Conservation (phyloP, 2,113 vertebrate species). For the Ptychochromis oligacanthus region DNA sequence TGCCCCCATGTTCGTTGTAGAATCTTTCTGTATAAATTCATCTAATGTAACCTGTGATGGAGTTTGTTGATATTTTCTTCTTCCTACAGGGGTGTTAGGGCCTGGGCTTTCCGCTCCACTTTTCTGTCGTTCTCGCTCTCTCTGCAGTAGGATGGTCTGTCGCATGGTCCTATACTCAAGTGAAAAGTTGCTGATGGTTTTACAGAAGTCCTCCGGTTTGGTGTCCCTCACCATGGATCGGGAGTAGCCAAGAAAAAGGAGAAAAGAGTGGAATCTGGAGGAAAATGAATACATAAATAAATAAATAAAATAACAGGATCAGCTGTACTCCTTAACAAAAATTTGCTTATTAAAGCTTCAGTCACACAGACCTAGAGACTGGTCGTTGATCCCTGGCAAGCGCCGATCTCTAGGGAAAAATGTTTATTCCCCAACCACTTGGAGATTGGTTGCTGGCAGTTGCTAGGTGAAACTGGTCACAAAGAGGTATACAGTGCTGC, state of each 20-base stretch:
- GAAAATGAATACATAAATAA: too few relatives aligned
- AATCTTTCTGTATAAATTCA: background rate
- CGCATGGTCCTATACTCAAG: constrained; percentile 76
- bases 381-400: background rate
- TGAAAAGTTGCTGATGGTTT: constrained; percentile 81
- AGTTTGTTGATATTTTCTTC: constrained; percentile 32
- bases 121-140: constrained; percentile 62
- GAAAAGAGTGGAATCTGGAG: constrained; percentile 82
- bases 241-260: constrained; percentile 82
- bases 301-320: background rate
- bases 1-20: background rate
- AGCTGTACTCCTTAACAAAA: background rate
- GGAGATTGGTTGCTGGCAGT: too few relatives aligned
- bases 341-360: background rate
- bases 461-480: background rate
- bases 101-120: background rate
- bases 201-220: constrained; percentile 78
- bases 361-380: background rate
- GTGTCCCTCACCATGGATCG: constrained; percentile 70
- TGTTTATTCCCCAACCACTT: too few relatives aligned
- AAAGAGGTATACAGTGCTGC: background rate
- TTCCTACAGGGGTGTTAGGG: constrained; percentile 10
- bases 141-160: constrained; percentile 74
- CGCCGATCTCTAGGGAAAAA: background rate
- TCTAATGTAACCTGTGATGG: constrained; percentile 21